Percentiles rank a stretch among this genome's conserved stretches.
Evolutionary conservation across 2,888 invertebrate species (phyloP).

Genomic region (Eupeodes luniger): DNA sequence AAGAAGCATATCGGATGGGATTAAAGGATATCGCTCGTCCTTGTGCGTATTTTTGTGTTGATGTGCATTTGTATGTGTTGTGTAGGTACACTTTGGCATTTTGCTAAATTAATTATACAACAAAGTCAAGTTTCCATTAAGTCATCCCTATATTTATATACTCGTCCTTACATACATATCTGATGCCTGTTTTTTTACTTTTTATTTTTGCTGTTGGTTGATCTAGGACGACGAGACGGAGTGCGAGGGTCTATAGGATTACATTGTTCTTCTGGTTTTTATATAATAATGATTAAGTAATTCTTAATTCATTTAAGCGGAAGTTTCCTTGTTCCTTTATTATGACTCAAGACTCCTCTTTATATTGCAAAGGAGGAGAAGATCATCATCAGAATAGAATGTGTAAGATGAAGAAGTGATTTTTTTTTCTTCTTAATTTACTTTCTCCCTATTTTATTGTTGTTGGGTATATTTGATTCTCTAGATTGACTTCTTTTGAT

Average conservation of each 20-base stretch:
- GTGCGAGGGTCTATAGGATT: neutral
- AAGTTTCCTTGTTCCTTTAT: conserved; percentile 34
- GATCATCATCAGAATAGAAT: neutral
- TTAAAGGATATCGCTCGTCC: conserved; percentile 69
- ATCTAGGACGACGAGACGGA: neutral
- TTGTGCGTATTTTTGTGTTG: conserved; percentile 20
- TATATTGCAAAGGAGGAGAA: neutral
- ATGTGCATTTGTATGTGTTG: neutral
- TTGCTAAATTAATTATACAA: conserved; percentile 74
- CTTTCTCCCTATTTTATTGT: neutral
- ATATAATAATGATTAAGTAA: conserved; percentile 45
- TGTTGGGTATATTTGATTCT: neutral
- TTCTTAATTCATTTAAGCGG: conserved; percentile 68
- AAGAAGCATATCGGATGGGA: conserved; percentile 68
- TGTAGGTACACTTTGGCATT: conserved; percentile 46
- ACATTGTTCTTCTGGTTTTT: conserved; percentile 21
- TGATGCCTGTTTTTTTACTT: conserved; percentile 45
- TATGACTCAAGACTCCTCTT: conserved; percentile 13
- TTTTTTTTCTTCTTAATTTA: neutral
- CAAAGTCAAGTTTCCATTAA: conserved; percentile 72
- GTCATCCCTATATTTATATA: conserved; percentile 63
- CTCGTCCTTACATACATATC: neutral
- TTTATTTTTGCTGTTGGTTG: too few relatives aligned
- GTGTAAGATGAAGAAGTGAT: neutral
- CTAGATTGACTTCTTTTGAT: neutral